Base-by-base conservation (phyloP, 2,113 vertebrate genomes). In the Osmerus eperlanus region DNA sequence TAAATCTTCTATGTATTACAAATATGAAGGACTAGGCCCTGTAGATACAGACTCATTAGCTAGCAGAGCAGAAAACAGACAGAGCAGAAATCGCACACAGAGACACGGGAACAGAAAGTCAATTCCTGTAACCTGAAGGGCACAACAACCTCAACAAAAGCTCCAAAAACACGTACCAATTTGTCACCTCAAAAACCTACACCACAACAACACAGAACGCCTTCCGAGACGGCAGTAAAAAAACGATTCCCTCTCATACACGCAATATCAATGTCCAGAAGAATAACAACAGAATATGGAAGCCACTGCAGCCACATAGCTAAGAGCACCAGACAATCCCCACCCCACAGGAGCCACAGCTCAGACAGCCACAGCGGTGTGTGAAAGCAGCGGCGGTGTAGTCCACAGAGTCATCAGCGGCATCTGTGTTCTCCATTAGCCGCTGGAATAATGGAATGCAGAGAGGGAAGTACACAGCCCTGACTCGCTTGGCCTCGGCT, bases 401-500 rank as follows among this genome's bases (percentile, higher is more conserved):
- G 36, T 41, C 36, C 36, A 41, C 36, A 41, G 6, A 41, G 36
- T 41, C 36, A 41, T 41, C 36, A 41, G 36, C 7, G 8, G 8
- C 36, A 41, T 41, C 36, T 6, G 36, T 41, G 36, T 41, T 32
- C 29, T 32, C 29, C 29, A 23, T 32, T 25, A 51, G 52, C 79
- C 77, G 77, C 78, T 72, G 83, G 84, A 90, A 89, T 90, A 88
- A 88, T 89, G 78, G 61, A 19, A 75, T 28, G 67, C 70, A 84
- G 73, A 47, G 85, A 78, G 82, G 84, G 53, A 67, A 80, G 78
- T 21, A 16, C 25, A 25, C 86, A 82, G 77, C 79, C 83, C 77
- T 28, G 74, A 78, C 83, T 88, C 84, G 79, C 85, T 78, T 78
- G 86, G 84, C 83, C 90, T 89, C 82, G 79, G 86, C 89, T 88